Conservation (phyloP, 2,797 vertebrate species). For the Halcyon smyrnensis region DNA sequence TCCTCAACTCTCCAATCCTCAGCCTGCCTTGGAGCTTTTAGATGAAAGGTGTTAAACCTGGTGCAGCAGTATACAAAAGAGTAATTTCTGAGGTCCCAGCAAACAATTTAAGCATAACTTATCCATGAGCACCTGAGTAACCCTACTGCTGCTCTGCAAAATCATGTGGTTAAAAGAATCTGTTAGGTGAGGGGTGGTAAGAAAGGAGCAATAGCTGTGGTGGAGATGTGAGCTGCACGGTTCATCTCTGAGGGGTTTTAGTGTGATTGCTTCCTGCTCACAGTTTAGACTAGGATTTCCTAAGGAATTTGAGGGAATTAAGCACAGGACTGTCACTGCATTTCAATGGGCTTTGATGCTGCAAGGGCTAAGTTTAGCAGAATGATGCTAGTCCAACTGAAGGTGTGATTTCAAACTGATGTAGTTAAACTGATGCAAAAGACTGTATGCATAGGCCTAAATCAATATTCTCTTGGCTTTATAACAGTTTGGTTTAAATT, state of each 20-base stretch:
- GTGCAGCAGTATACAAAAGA: neutral
- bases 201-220: neutral
- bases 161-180: neutral
- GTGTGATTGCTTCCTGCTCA: neutral
- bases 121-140: neutral
- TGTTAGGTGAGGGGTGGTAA: neutral
- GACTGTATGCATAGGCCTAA: neutral
- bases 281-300: neutral
- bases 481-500: slow-evolving; percentile 6
- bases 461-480: neutral
- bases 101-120: neutral
- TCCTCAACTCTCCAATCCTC: neutral
- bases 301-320: neutral
- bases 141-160: neutral
- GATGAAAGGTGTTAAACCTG: neutral
- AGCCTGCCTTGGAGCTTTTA: neutral
- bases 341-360: neutral
- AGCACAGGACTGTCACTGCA: neutral
- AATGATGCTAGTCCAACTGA: neutral
- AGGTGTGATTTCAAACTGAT: neutral
- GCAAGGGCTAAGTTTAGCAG: neutral
- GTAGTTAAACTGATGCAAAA: neutral
- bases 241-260: neutral
- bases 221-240: neutral
- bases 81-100: neutral